A percentile compares a stretch with the other conserved stretches of the same genome.
Conservation (phyloP, 2,888 invertebrate species). For the Abscondita cerata region DNA sequence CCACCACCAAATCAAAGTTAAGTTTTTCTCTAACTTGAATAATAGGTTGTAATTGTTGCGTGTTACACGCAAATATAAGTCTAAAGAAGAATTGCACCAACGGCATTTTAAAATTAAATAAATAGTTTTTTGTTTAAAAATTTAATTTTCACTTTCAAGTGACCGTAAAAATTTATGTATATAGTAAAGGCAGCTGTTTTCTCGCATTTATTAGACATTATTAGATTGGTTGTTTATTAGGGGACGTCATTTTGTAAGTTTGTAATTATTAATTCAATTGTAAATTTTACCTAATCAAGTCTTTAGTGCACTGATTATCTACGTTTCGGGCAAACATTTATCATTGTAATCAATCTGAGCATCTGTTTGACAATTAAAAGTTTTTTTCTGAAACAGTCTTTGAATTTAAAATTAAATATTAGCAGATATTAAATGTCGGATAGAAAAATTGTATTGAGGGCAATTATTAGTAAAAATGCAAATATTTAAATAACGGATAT, state of each 20-base stretch:
- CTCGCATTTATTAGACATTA: background rate
- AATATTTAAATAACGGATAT: too few species aligned
- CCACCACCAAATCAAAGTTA: too few species aligned
- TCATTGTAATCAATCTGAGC: constrained; percentile 6
- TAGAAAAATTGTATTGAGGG: too few species aligned
- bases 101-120: constrained; percentile 7
- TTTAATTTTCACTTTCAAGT: background rate
- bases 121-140: constrained; percentile 5
- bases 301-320: constrained; percentile 3
- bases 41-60: constrained; percentile 32
- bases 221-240: constrained; percentile 7
- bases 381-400: too few species aligned
- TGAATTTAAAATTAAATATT: too few species aligned
- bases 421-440: too few species aligned
- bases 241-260: background rate
- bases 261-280: background rate
- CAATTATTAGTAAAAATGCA: too few species aligned
- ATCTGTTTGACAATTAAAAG: too few species aligned
- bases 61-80: constrained; percentile 22
- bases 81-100: background rate
- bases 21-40: too few species aligned
- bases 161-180: background rate
- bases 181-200: background rate
- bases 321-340: background rate
- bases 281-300: background rate